These are phyloP conservation scores for Cancer borealis DNA, from an alignment of 2,888 invertebrate genomes.

Conservation along the genomic window DNA sequence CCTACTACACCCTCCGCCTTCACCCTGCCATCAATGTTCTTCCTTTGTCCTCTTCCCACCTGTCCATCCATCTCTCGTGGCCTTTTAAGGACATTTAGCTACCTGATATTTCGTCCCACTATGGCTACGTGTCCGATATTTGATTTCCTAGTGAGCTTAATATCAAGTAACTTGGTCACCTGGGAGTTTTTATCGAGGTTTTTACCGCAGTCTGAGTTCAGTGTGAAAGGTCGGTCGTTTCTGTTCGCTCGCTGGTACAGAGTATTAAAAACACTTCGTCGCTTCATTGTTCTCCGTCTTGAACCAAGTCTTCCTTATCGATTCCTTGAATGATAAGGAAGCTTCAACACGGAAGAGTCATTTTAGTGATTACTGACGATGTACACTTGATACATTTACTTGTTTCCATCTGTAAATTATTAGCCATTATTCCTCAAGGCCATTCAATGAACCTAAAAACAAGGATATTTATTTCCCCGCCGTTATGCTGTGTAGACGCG, in stretches of 20 bases:
- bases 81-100: not conserved
- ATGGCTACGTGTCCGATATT: not conserved
- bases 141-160: not conserved
- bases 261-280: not conserved
- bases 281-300: not conserved
- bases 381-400: no score
- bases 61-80: not conserved
- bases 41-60: not conserved
- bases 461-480: not conserved
- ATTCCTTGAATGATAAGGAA: not conserved
- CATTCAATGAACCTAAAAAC: not conserved
- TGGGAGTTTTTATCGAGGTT: not conserved
- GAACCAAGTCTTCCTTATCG: not conserved
- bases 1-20: not conserved
- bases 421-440: not conserved
- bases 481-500: not conserved
- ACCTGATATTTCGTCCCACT: not conserved
- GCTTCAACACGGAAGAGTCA: not conserved
- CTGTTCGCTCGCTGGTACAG: not conserved
- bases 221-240: conserved; percentile 2
- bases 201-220: not conserved
- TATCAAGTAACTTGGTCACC: not conserved
- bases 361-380: not conserved
- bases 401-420: not conserved
- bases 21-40: not conserved